A percentile compares a stretch with the other conserved stretches of the same genome.
Evolutionary conservation across 2,888 invertebrate genomes (phyloP).

Genomic region (Thalpophila matura): DNA sequence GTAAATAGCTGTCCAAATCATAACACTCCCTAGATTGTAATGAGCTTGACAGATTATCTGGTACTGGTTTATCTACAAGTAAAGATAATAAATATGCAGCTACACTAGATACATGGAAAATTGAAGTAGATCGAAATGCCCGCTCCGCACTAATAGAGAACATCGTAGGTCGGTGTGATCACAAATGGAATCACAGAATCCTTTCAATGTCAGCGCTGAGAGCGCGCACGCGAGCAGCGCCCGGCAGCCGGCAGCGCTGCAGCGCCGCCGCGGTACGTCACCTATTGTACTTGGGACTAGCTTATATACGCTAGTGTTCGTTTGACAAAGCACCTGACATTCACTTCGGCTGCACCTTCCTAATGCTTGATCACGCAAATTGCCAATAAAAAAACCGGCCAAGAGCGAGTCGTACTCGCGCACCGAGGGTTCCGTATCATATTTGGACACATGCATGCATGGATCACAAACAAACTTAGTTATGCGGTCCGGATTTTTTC

Average conservation of each 20-base stretch:
- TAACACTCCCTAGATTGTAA: no score
- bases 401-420: no score
- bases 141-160: slow-evolving; percentile 16
- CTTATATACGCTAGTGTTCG: background rate
- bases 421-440: no score
- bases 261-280: background rate
- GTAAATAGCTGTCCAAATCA: no score
- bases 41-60: no score
- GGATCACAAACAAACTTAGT: no score
- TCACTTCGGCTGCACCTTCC: background rate
- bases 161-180: slow-evolving; percentile 24
- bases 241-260: background rate
- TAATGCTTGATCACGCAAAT: background rate
- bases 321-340: slow-evolving; percentile 2
- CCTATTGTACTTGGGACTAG: background rate
- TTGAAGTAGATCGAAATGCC: background rate
- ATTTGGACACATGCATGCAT: no score
- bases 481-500: no score
- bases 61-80: no score
- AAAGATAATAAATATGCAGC: background rate
- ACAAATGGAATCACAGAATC: slow-evolving; percentile 71
- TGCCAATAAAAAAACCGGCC: no score
- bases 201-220: slow-evolving; percentile 70
- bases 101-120: background rate
- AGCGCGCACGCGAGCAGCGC: slow-evolving; percentile 39